Evolutionary conservation across 2,113 vertebrate genomes (phyloP).

Genomic region (Pseudorasbora parva): DNA sequence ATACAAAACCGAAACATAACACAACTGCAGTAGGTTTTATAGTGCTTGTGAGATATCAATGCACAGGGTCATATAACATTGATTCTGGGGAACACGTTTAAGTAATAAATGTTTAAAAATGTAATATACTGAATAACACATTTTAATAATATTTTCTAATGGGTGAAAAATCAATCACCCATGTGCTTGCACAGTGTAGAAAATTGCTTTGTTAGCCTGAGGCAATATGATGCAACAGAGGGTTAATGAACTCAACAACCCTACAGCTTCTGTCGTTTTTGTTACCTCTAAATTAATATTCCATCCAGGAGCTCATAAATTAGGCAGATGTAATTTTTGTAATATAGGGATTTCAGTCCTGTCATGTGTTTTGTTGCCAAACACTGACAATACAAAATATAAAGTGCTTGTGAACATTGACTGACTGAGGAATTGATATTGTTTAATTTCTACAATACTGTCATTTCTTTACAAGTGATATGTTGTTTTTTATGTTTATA

Average conservation of each 20-base stretch:
- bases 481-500: background rate
- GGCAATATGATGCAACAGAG: background rate
- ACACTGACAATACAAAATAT: background rate
- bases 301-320: background rate
- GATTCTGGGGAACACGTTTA: background rate
- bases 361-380: background rate
- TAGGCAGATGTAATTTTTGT: background rate
- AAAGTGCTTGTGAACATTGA: background rate
- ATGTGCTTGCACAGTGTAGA: background rate
- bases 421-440: background rate
- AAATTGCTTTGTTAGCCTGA: conserved; percentile 25
- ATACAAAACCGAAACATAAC: background rate
- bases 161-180: background rate
- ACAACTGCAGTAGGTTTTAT: background rate
- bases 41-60: background rate
- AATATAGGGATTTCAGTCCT: background rate
- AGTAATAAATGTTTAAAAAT: background rate
- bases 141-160: too few species aligned
- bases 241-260: conserved; percentile 8
- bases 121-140: background rate
- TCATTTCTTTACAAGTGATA: background rate
- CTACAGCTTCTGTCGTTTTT: background rate
- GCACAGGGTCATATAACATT: background rate
- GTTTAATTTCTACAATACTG: background rate
- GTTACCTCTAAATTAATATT: background rate